Evolutionary conservation across 2,797 vertebrate species (phyloP).

Genomic region (Heterohyrax brucei): DNA sequence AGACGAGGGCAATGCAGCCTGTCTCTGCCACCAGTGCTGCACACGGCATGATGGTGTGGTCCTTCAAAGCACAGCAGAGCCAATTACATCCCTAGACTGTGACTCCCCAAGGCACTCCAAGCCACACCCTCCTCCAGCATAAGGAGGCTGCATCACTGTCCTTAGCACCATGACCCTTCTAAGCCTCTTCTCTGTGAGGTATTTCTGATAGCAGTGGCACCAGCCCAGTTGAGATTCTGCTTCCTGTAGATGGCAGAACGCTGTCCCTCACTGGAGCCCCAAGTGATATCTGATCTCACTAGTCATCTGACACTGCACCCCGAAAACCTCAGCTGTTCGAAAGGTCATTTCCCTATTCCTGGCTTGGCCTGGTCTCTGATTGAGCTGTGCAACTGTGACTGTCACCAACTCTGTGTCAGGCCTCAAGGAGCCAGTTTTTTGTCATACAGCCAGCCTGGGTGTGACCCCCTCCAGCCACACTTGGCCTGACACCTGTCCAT

Average conservation of each 20-base stretch:
- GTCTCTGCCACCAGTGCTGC: neutral
- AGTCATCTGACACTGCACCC: constrained; percentile 79
- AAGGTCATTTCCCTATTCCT: constrained; percentile 86
- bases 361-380: constrained; percentile 78
- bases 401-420: constrained; percentile 74
- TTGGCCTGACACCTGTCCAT: constrained; percentile 73
- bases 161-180: neutral
- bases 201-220: neutral
- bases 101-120: neutral
- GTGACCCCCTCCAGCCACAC: constrained; percentile 19
- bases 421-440: constrained; percentile 75
- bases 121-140: constrained; percentile 35
- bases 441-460: constrained; percentile 68
- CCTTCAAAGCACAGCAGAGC: constrained; percentile 52
- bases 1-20: constrained; percentile 10
- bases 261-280: constrained; percentile 64
- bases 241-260: neutral
- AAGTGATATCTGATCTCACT: constrained; percentile 72
- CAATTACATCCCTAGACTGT: neutral
- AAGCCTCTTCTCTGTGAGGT: neutral
- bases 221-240: constrained; percentile 26
- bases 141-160: neutral
- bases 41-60: neutral
- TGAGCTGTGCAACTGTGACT: constrained; percentile 81
- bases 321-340: constrained; percentile 83